Base-by-base conservation (phyloP, 2,888 invertebrate genomes). In the Salpingus planirostris region DNA sequence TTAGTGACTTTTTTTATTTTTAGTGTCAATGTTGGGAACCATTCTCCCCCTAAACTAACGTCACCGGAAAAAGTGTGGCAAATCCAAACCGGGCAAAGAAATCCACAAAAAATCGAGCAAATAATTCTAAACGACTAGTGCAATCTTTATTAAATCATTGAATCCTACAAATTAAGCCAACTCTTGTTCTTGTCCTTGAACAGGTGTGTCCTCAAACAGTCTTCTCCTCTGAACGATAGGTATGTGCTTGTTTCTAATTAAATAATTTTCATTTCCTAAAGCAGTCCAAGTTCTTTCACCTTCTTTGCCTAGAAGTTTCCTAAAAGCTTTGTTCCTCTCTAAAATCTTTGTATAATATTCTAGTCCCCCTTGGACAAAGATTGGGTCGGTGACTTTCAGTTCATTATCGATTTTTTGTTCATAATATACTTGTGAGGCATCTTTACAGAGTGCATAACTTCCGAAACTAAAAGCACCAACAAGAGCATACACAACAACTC, bases 331-430 rank as follows among this genome's bases (percentile, higher is more conserved):
- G 60, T 90, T 90, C 55, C 82, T 74, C 46, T 76, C 66, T 21
- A 85, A 55, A 13, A 76, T 56, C 64, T 85, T 86, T 13, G 74
- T 71, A 56, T 88, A 90, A 65, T 74, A 90, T 57, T 80, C 78
- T 15, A 77, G 65, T 2, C 86, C 90, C 26, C 86, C 85, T 54
- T 78, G 70, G 6, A 78, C 64, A 57, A 78, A 85, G 24, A 77
- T 68, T 22, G 66, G 61, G 22, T 77, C 76, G 33, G 79, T 55
- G 15, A 69, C 58, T 40, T 73, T 71, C 11, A 89, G 64, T 40
- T 67, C 60, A 31, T 71, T 64, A 57, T 90, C 88, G 11, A 74
- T 71, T 7, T 66, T 44, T 5, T 66, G 61, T 56, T 89, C 88
- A 55, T 69, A 75, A 45, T 68, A 51, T 12, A 76, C 67, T 54